Evolutionary conservation across 2,888 invertebrate genomes (phyloP).

Genomic region (Pheosia tremula): DNA sequence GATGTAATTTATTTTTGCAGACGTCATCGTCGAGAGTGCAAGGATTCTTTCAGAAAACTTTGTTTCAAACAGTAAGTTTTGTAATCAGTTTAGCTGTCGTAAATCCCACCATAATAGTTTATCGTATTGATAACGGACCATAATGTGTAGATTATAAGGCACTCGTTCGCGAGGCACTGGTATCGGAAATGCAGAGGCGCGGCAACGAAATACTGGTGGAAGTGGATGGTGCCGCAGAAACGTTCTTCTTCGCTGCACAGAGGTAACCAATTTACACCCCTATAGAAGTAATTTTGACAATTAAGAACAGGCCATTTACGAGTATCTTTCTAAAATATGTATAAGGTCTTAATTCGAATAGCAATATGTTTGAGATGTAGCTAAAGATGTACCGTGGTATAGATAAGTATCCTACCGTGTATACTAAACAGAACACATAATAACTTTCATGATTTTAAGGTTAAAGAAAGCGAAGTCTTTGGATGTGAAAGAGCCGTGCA

Average conservation of each 20-base stretch:
- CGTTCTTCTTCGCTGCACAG: conserved; percentile 66
- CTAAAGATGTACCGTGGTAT: no score
- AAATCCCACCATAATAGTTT: not conserved
- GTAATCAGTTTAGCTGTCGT: not conserved
- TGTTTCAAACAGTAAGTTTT: conserved; percentile 62
- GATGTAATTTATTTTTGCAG: conserved; percentile 41
- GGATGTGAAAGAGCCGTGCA: conserved; percentile 48
- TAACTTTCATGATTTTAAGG: conserved; percentile 29
- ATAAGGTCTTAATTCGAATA: not conserved
- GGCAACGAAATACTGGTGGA: conserved; percentile 67
- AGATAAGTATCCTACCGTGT: no score
- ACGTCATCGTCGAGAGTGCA: conserved; percentile 69
- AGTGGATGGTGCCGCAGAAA: conserved; percentile 58
- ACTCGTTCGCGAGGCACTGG: conserved; percentile 58
- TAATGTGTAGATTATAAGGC: conserved; percentile 57
- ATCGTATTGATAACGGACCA: not conserved
- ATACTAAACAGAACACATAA: no score
- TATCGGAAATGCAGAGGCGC: conserved; percentile 72
- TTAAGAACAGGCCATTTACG: no score
- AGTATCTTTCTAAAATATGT: no score
- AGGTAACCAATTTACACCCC: not conserved
- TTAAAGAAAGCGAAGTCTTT: conserved; percentile 56
- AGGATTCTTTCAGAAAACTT: conserved; percentile 64
- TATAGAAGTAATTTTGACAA: no score
- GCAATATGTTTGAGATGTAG: not conserved